A percentile compares a stretch with the other conserved stretches of the same genome.
Evolutionary conservation across 64 coral and sea anemone genomes (phyloP).

Genomic region (Dendronephthya gigantea): DNA sequence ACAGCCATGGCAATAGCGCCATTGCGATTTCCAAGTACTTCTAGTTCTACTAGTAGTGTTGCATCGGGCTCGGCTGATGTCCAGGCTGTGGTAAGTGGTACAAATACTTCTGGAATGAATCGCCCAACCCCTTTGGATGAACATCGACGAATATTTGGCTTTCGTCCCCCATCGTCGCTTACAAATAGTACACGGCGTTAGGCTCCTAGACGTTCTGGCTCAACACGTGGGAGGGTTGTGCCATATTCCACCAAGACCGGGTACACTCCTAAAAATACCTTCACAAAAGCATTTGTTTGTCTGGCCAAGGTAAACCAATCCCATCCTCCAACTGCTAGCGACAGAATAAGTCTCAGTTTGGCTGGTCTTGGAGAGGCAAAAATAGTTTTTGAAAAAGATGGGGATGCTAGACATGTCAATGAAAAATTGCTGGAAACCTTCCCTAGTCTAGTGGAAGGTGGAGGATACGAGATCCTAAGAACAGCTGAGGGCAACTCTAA

Average conservation of each 20-base stretch:
- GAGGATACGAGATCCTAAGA: constrained; percentile 21
- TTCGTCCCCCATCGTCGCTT: constrained; percentile 10
- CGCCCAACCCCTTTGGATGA: neutral
- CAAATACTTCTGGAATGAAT: neutral
- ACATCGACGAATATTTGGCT: constrained; percentile 30
- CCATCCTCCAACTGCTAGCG: neutral
- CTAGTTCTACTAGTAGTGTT: too few species aligned
- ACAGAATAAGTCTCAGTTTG: constrained; percentile 22
- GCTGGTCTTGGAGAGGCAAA: constrained; percentile 27
- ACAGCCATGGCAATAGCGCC: too few species aligned
- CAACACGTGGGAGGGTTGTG: neutral
- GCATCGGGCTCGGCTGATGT: too few species aligned
- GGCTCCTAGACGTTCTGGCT: neutral
- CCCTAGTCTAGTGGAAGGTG: constrained; percentile 12
- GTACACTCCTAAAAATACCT: constrained; percentile 1
- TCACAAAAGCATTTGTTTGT: neutral
- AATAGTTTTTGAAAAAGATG: constrained; percentile 22
- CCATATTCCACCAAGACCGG: constrained; percentile 19
- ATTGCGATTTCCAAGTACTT: too few species aligned
- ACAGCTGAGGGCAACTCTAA: neutral
- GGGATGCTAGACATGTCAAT: constrained; percentile 15
- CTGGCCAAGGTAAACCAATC: neutral
- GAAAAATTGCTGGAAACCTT: constrained; percentile 23
- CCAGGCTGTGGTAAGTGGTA: too few species aligned
- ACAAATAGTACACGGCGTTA: neutral